Evolutionary conservation across 2,888 invertebrate genomes (phyloP).

Genomic region (Chymomyza amoena): DNA sequence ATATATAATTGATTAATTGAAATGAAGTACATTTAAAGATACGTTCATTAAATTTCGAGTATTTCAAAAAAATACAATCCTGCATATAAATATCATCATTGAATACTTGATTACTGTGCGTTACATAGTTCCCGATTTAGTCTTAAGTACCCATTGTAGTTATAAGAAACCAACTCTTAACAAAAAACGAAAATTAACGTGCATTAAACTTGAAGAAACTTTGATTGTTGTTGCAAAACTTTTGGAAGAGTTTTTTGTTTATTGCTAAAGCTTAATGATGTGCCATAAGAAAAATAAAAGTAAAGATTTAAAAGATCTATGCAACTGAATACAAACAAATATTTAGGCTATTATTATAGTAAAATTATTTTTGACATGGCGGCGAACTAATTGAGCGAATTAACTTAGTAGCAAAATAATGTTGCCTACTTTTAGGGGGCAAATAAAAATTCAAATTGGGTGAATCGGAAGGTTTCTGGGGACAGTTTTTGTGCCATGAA

Average conservation of each 20-base stretch:
- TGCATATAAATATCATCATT: too few relatives aligned
- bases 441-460: conserved; percentile 14
- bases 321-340: conserved; percentile 33
- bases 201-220: conserved; percentile 31
- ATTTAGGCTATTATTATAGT: conserved; percentile 26
- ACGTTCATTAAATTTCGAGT: too few relatives aligned
- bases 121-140: neutral
- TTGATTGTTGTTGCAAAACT: neutral
- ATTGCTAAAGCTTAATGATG: neutral
- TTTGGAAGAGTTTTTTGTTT: neutral
- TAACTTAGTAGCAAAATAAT: conserved; percentile 38
- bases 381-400: conserved; percentile 62
- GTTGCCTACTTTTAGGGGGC: conserved; percentile 14
- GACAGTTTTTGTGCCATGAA: neutral
- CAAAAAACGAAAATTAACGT: conserved; percentile 38
- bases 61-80: too few relatives aligned
- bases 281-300: conserved; percentile 20
- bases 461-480: too few relatives aligned
- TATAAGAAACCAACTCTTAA: neutral
- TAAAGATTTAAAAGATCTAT: conserved; percentile 5
- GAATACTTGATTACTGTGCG: too few relatives aligned
- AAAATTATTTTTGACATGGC: conserved; percentile 22
- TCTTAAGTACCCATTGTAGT: neutral
- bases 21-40: too few relatives aligned
- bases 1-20: too few relatives aligned